Base-by-base conservation (phyloP, 2,797 vertebrate genomes). In the Megalops cyprinoides region DNA sequence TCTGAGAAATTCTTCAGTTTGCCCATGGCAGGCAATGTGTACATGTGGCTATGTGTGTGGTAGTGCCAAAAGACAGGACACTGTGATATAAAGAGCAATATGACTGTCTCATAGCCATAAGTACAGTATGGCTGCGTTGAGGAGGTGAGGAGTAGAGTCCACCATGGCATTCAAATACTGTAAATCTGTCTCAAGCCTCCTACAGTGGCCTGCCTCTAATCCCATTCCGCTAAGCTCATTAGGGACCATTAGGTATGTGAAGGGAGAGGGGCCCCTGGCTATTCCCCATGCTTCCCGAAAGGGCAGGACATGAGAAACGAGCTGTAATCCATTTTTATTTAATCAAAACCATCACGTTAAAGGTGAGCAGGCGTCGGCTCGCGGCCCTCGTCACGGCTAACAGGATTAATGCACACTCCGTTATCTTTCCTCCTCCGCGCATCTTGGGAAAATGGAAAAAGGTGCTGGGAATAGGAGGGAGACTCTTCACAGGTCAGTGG, bases 211-310 rank as follows among this genome's bases (percentile, higher is more conserved):
- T n/a, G 34, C 37, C 65, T 69, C 34, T 69, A 69, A 69, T 69
- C 65, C 65, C 37, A 69, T 69, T 69, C 65, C 44, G 65, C 44
- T 69, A 69, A 69, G 39, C 65, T 69, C 37, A 69, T 69, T 69
- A 69, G 65, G 44, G 37, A 69, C 65, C 65, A 69, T 69, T 69
- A 69, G 37, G 65, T 69, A 69, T 69, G 37, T 69, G 65, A 42
- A n/a, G 44, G 65, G 65, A 69, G 34, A 42, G 37, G 65, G 37
- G n/a, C 65, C 8, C 20, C n/a, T 69, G n/a, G 15, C 65, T 69
- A 69, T 69, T 69, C 39, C 65, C n/a, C 37, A 23, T 34, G 37
- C 39, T 69, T 69, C 65, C 23, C 44, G 34, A 69, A 69, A 69
- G 65, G 65, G 65, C 65, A 69, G 15, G 1, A 7, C 14, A 34